phyloP scores from a whole-genome alignment of 2,113 vertebrate genomes.

The Toxotes jaculatrix region DNA sequence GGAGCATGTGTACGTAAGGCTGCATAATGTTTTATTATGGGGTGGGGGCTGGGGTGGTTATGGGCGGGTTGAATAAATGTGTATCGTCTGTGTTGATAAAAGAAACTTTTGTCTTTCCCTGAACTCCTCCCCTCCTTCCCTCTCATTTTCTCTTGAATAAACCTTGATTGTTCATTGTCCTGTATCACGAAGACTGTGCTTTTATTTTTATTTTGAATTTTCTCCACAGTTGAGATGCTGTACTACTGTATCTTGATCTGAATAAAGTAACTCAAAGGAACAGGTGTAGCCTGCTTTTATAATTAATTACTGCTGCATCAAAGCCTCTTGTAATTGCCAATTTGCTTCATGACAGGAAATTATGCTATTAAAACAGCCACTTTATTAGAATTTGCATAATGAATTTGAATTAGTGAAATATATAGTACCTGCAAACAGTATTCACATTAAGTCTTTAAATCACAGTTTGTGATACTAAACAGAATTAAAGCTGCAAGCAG shows the following conservation, averaged over 20 bases:
- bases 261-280: slow-evolving; percentile 81
- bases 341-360: slow-evolving; percentile 3
- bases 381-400: not conserved
- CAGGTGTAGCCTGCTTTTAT: not conserved
- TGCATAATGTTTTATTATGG: slow-evolving; percentile 72
- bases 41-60: slow-evolving; percentile 53
- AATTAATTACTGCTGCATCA: not conserved
- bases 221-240: slow-evolving; percentile 73
- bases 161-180: slow-evolving; percentile 77
- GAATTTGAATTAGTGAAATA: not conserved
- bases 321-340: not conserved
- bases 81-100: slow-evolving; percentile 63
- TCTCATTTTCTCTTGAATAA: slow-evolving; percentile 70
- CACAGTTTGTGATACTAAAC: not conserved
- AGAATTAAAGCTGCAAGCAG: not conserved
- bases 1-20: slow-evolving; percentile 59
- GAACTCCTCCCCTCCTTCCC: slow-evolving; percentile 13
- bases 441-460: not conserved
- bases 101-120: slow-evolving; percentile 54
- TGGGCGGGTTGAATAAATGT: slow-evolving; percentile 66
- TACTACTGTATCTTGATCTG: slow-evolving; percentile 81
- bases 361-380: not conserved
- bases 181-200: slow-evolving; percentile 71
- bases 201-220: slow-evolving; percentile 76
- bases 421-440: not conserved